phyloP scores from a whole-genome alignment of 2,797 vertebrate genomes.

The Chaetophractus vellerosus region DNA sequence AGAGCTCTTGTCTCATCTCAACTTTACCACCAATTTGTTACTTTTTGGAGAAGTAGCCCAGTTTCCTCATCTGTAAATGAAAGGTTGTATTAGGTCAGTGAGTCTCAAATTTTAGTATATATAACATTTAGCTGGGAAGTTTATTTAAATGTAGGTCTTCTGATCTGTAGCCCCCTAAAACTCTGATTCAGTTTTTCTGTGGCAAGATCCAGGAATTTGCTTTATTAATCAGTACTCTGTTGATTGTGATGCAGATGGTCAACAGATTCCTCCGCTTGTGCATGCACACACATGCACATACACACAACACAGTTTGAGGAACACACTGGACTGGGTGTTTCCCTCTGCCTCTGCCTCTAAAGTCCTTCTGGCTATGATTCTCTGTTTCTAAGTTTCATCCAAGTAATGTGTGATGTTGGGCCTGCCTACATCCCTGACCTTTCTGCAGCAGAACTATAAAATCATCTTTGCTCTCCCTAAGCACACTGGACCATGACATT shows the following conservation, averaged over 20 bases:
- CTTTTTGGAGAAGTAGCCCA: neutral
- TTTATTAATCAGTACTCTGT: neutral
- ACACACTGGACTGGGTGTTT: neutral
- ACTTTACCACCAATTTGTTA: constrained; percentile 7
- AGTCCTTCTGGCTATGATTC: neutral
- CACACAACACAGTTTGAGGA: neutral
- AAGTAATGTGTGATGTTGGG: neutral
- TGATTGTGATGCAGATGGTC: neutral
- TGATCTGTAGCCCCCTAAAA: neutral
- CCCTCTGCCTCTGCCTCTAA: neutral
- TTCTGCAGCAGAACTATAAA: constrained; percentile 12
- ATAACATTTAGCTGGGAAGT: neutral
- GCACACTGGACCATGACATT: neutral
- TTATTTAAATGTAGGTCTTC: constrained; percentile 41
- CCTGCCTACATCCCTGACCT: neutral
- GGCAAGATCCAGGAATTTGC: neutral
- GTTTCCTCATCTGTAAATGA: neutral
- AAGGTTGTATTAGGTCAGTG: neutral
- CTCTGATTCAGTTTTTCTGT: neutral
- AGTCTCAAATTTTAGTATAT: neutral
- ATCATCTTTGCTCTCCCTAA: neutral
- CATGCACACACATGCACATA: neutral
- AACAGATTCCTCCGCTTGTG: neutral
- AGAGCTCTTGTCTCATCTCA: neutral
- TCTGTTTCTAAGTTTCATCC: neutral